These are phyloP conservation scores for Miichthys miiuy DNA, from an alignment of 2,797 vertebrate genomes.

Conservation along the genomic window DNA sequence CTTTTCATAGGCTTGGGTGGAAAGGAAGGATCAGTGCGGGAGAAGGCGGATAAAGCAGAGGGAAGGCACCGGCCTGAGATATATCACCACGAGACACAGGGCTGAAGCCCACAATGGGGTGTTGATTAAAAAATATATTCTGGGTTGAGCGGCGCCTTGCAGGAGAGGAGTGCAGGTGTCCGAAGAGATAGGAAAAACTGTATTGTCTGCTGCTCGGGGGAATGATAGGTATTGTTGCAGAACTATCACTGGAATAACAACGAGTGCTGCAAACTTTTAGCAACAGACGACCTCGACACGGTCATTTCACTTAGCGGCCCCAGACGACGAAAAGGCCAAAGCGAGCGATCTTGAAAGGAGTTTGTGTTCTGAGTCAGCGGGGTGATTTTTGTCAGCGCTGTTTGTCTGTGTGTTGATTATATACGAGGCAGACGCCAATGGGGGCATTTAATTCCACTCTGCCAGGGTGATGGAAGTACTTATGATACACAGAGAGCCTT, in stretches of 20 bases:
- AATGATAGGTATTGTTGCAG: conserved; percentile 38
- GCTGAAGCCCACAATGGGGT: conserved; percentile 60
- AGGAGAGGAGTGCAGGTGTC: conserved; percentile 51
- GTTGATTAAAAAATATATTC: conserved; percentile 74
- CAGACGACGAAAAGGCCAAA: conserved; percentile 10
- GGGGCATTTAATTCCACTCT: conserved; percentile 55
- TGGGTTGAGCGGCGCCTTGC: conserved; percentile 28
- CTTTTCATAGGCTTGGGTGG: conserved; percentile 56
- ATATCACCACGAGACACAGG: conserved; percentile 53
- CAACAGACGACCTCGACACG: not conserved
- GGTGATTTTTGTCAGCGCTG: not conserved
- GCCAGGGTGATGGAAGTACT: conserved; percentile 41
- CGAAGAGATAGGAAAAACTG: conserved; percentile 40
- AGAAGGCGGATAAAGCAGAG: conserved; percentile 46
- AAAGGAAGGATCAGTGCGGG: conserved; percentile 57
- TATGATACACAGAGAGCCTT: conserved; percentile 45
- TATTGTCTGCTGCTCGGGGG: conserved; percentile 33
- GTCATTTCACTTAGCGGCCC: conserved; percentile 25
- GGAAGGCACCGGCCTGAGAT: conserved; percentile 45
- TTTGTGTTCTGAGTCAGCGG: not conserved
- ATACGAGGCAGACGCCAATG: conserved; percentile 39
- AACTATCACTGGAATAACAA: conserved; percentile 40
- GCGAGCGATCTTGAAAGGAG: conserved; percentile 14
- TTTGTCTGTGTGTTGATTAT: conserved; percentile 57
- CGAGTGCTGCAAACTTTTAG: conserved; percentile 15